Percentiles rank a stretch among this genome's conserved stretches.
These are phyloP conservation scores for Salminus brasiliensis DNA, from an alignment of 2,113 vertebrate genomes.

Conservation along the genomic window DNA sequence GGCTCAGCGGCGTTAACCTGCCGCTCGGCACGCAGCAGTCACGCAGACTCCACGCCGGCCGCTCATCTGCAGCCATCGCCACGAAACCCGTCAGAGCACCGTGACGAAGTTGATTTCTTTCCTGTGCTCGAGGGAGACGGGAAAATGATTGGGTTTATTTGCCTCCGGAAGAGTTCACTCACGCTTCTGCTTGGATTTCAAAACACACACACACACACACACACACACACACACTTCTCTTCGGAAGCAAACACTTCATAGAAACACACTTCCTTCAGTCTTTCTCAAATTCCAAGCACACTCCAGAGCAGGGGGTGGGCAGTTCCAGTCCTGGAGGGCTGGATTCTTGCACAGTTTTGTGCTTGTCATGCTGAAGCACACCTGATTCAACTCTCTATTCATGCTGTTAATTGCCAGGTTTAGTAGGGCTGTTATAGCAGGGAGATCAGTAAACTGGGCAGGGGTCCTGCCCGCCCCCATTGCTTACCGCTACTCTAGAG, in stretches of 20 bases:
- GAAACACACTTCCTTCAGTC: background rate
- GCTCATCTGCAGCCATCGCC: background rate
- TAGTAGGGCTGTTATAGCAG: no score
- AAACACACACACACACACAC: background rate
- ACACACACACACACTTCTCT: background rate
- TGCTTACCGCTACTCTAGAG: no score
- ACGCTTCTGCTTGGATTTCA: conserved; percentile 6
- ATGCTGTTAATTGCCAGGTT: no score
- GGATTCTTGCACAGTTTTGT: no score
- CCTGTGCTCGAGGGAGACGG: conserved; percentile 29
- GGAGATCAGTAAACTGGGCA: no score
- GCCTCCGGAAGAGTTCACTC: conserved; percentile 13
- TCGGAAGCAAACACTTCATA: background rate
- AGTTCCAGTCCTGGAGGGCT: no score
- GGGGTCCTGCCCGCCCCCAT: no score
- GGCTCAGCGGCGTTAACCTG: background rate
- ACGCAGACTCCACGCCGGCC: background rate
- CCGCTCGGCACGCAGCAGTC: conserved; percentile 17
- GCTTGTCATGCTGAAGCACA: no score
- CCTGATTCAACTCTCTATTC: no score
- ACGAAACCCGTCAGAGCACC: background rate
- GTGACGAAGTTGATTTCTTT: conserved; percentile 41
- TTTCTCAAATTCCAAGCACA: background rate
- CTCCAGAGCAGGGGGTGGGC: background rate
- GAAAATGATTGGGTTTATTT: conserved; percentile 45